phyloP scores from a whole-genome alignment of 2,113 vertebrate genomes.

The Channa maculata region DNA sequence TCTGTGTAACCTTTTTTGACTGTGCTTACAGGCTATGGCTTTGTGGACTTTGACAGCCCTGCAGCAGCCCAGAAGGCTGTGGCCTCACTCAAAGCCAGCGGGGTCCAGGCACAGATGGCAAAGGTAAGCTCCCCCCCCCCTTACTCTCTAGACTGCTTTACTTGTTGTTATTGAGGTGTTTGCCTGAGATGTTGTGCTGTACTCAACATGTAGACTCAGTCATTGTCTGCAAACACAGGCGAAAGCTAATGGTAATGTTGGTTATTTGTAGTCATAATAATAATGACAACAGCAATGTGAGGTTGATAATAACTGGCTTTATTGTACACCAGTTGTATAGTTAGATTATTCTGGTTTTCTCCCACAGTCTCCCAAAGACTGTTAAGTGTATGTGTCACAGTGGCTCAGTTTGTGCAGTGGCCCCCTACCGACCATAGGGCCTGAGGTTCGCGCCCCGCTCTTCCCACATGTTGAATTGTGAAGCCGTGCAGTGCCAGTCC shows the following conservation, averaged over 20 bases:
- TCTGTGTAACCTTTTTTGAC: conserved; percentile 7
- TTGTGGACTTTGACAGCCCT: conserved; percentile 99
- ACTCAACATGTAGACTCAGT: background rate
- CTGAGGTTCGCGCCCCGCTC: too few relatives aligned
- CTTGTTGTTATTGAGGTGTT: conserved; percentile 9
- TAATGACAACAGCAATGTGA: background rate
- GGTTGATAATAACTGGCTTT: conserved; percentile 5
- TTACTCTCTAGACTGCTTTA: conserved; percentile 8
- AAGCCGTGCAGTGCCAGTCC: too few relatives aligned
- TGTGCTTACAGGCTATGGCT: conserved; percentile 90
- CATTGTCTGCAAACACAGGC: background rate
- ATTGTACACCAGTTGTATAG: background rate
- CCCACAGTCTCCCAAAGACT: too few relatives aligned
- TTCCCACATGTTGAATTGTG: too few relatives aligned
- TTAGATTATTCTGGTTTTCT: background rate
- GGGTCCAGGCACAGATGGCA: conserved; percentile 99
- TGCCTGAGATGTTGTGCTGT: background rate
- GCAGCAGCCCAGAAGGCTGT: conserved; percentile 99
- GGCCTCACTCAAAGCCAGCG: conserved; percentile 97
- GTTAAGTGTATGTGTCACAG: too few relatives aligned
- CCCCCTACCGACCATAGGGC: too few relatives aligned
- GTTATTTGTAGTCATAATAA: background rate
- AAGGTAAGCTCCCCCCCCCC: conserved; percentile 88
- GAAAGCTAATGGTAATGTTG: background rate
- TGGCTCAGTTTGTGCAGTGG: too few relatives aligned